phyloP scores from a whole-genome alignment of 2,113 vertebrate genomes.

The Poeciliopsis retropinna region DNA sequence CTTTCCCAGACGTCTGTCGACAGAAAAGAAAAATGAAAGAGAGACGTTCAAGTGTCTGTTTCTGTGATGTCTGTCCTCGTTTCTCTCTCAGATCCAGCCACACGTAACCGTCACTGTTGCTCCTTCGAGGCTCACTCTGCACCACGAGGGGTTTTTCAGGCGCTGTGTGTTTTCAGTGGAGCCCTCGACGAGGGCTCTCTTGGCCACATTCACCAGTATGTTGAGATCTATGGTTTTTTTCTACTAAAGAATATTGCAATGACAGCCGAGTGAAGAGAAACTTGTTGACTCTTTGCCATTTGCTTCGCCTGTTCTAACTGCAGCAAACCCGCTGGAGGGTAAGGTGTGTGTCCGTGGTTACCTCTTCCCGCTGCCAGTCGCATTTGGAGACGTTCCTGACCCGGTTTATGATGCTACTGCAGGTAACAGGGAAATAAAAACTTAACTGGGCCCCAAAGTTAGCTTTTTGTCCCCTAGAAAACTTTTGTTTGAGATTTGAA shows the following conservation, averaged over 20 bases:
- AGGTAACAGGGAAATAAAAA: slow-evolving; percentile 69
- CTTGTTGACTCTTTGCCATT: neutral
- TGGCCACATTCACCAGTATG: slow-evolving; percentile 88
- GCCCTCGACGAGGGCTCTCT: slow-evolving; percentile 74
- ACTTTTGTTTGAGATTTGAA: too few relatives aligned
- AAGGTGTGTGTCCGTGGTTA: slow-evolving; percentile 88
- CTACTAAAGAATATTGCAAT: neutral
- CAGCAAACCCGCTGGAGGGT: slow-evolving; percentile 86
- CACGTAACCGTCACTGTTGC: slow-evolving; percentile 9
- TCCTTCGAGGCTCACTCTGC: slow-evolving; percentile 76
- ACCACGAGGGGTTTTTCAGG: slow-evolving; percentile 92
- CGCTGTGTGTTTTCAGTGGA: slow-evolving; percentile 84
- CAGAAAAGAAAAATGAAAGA: neutral
- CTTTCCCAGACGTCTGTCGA: slow-evolving; percentile 22
- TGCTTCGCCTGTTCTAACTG: slow-evolving; percentile 4
- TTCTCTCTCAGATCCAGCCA: slow-evolving; percentile 30
- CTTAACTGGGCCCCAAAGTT: neutral
- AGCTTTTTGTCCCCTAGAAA: too few relatives aligned
- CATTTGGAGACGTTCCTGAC: slow-evolving; percentile 84
- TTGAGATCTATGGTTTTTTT: slow-evolving; percentile 19
- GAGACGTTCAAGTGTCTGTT: slow-evolving; percentile 17
- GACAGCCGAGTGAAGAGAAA: neutral
- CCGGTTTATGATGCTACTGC: slow-evolving; percentile 85
- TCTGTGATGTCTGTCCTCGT: slow-evolving; percentile 28
- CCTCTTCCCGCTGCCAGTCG: slow-evolving; percentile 88